Evolutionary conservation across 2,113 vertebrate genomes (phyloP), one percentile per base, ranked within the genome.

Genomic region (Hippopotamus amphibius): DNA sequence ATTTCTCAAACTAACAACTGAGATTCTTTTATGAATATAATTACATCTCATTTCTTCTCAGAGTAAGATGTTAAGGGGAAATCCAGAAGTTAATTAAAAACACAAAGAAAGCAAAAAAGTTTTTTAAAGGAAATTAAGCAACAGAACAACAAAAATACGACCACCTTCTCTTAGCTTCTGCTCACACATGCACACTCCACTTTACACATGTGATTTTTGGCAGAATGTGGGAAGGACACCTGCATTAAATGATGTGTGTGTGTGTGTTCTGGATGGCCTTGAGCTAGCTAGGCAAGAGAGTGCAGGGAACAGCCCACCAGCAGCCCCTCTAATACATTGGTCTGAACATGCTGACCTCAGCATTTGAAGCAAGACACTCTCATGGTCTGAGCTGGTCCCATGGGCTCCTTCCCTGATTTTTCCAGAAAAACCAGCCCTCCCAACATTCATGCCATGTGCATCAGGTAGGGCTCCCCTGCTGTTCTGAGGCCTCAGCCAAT

Each of bases 1-100:
- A 86, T 65, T 86, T 87, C 85, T 89, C 63, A 74, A 92, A 81
- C 15, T 69, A 59, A 84, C 50, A 88, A 93, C 3, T 84, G 86
- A 91, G 71, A 90, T 28, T 93, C 55, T 80, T 55, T 80, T 55
- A 88, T 24, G 46, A 93, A 80, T 79, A 80, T 41, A 82, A 88
- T 68, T n/a, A 72, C 6, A 80, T 55, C 17, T 55, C 2, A 91
- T 83, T 66, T 79, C 33, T 82, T 93, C 83, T 68, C 65, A 88
- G 41, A 50, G 9, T 79, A 24, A 72, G 19, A 80, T 81, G 17
- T 84, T 74, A 79, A 82, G 11, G 53, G 16, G 22, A 72, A 82
- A 87, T 10, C 1, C 8, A 55, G 41, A 95, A 81, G 22, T 61
- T 68, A 80, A 84, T 41, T 81, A 74, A 74, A 86, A 92, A 68